Base-by-base conservation (phyloP, 2,113 vertebrate species). In the Empidonax alnorum region DNA sequence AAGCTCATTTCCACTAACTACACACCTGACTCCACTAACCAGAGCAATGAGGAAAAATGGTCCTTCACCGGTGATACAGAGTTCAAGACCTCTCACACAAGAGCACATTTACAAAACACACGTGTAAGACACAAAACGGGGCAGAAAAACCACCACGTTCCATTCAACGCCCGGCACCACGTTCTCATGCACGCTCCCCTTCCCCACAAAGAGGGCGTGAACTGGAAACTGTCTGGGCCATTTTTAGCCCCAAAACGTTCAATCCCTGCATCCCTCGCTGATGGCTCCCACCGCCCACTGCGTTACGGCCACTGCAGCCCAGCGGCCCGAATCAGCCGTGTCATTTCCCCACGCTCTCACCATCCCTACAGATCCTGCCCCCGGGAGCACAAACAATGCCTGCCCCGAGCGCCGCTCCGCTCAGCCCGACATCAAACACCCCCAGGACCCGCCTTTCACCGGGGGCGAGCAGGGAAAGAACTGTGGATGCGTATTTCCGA, bases 41-140 rank as follows among this genome's bases (percentile, higher is more conserved):
- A 35, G 13, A 52, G 9, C 0, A 2, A 21, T 6, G 46, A 18
- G 10, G 6, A 74, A 75, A 59, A 87, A 59, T 0, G 0, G 19
- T n/a, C 28, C 17, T 41, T 65, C 16, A 21, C 62, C 41, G 33
- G 33, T 7, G 1, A 77, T 6, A 33, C 0, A 14, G 53, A 63
- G 14, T 22, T 61, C 39, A 81, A 71, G n/a, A 81, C 8, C 6
- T 62, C 75, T 37, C 81, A 75, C 20, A 53, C 61, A 80, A 39
- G 6, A 76, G 62, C 3, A n/a, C 8, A 15, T 27, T 50, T 73
- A 82, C 12, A 46, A 49, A 84, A 79, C 3, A 33, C 0, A 14
- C 31, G 15, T 12, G 13, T 15, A 17, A 78, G 8, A 74, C 15
- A 37, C 14, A 56, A 27, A 74, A 89, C 21, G 4, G 3, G 3